A percentile compares a stretch with the other conserved stretches of the same genome.
These are phyloP conservation scores for Tachina fera DNA, from an alignment of 2,888 invertebrate species.

Conservation along the genomic window DNA sequence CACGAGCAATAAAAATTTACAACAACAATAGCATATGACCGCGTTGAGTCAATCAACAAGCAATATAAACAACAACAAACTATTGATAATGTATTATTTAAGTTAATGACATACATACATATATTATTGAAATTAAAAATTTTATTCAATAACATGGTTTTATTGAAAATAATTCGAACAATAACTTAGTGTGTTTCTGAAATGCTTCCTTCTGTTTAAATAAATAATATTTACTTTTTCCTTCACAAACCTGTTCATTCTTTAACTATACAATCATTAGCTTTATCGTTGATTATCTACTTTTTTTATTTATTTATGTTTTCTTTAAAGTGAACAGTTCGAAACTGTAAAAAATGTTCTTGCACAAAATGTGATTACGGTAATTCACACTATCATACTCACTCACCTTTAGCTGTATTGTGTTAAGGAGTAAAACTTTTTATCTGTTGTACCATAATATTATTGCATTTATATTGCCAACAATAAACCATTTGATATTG, in stretches of 20 bases:
- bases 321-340: neutral
- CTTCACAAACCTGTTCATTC: neutral
- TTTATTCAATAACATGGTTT: too few species aligned
- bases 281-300: neutral
- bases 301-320: neutral
- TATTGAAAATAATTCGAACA: too few species aligned
- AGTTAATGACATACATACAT: too few species aligned
- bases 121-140: too few species aligned
- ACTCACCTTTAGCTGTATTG: conserved; percentile 3
- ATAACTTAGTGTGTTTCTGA: too few species aligned
- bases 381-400: conserved; percentile 16
- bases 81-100: too few species aligned
- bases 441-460: conserved; percentile 50
- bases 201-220: neutral
- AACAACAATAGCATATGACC: too few species aligned
- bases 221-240: neutral
- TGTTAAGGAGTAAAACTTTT: conserved; percentile 54
- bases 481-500: conserved; percentile 41
- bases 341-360: neutral
- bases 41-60: too few species aligned
- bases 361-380: conserved; percentile 29
- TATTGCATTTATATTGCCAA: conserved; percentile 57
- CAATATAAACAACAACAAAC: too few species aligned
- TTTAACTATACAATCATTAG: neutral
- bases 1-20: too few species aligned